Conservation (phyloP, 2,888 invertebrate species). For the Galeruca laticollis region DNA sequence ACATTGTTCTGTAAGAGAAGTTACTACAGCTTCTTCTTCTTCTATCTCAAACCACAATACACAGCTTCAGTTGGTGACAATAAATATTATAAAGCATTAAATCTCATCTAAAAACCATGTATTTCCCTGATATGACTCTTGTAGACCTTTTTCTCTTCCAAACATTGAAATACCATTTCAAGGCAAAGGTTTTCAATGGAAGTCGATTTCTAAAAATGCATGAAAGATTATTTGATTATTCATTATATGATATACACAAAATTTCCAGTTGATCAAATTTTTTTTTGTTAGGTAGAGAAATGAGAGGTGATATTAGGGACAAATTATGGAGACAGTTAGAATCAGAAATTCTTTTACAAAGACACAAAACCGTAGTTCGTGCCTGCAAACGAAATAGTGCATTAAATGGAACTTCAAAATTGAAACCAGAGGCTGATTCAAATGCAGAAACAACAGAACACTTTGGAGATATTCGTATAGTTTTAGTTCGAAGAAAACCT, state of each 20-base stretch:
- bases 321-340: conserved; percentile 86
- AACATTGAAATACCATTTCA: no score
- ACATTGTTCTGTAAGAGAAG: no score
- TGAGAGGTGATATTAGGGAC: conserved; percentile 83
- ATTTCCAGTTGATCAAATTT: neutral
- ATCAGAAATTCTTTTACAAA: conserved; percentile 86
- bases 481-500: conserved; percentile 78
- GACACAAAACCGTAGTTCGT: conserved; percentile 84
- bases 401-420: conserved; percentile 56
- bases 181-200: no score
- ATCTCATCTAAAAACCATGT: no score
- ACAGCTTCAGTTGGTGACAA: no score
- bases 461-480: conserved; percentile 72
- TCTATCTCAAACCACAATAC: no score
- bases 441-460: conserved; percentile 60
- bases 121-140: no score
- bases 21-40: no score
- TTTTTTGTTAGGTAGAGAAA: conserved; percentile 72
- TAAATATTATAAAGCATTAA: no score
- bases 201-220: no score
- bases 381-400: conserved; percentile 72
- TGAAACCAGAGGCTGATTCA: conserved; percentile 58
- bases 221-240: no score
- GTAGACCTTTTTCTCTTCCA: no score
- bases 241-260: neutral